Evolutionary conservation across 2,797 vertebrate genomes (phyloP).

Genomic region (Eremophila alpestris): DNA sequence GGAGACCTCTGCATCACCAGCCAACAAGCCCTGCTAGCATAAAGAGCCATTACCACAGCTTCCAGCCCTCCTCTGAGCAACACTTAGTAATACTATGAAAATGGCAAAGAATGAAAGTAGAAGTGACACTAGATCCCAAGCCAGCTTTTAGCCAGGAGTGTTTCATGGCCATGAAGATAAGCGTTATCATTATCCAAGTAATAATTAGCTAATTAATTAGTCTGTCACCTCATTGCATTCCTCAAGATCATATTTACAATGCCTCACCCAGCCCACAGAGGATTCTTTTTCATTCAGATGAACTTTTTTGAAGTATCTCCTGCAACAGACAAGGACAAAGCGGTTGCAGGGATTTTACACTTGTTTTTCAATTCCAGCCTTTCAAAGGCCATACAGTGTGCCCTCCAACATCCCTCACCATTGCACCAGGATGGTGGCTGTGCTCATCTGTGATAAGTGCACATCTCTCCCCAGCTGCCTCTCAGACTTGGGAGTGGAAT

Average conservation of each 20-base stretch:
- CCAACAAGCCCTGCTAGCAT: not conserved
- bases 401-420: not conserved
- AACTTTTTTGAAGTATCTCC: not conserved
- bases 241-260: constrained; percentile 27
- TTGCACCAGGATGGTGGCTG: too few relatives aligned
- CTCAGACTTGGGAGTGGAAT: not conserved
- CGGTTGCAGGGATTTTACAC: not conserved
- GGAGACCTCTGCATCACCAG: fast-evolving
- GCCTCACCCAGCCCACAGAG: not conserved
- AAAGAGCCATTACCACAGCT: not conserved
- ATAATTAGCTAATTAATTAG: constrained; percentile 53
- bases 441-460: fast-evolving
- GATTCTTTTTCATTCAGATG: not conserved
- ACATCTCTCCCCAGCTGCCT: not conserved
- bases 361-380: not conserved
- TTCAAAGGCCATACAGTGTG: not conserved
- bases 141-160: not conserved
- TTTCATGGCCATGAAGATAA: constrained; percentile 17
- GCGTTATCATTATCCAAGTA: not conserved
- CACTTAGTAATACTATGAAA: not conserved
- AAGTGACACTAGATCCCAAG: not conserved
- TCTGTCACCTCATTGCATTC: not conserved
- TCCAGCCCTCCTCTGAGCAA: not conserved
- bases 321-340: not conserved
- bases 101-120: not conserved